These are phyloP conservation scores for Elachura formosa DNA, from an alignment of 2,113 vertebrate species.

Conservation along the genomic window DNA sequence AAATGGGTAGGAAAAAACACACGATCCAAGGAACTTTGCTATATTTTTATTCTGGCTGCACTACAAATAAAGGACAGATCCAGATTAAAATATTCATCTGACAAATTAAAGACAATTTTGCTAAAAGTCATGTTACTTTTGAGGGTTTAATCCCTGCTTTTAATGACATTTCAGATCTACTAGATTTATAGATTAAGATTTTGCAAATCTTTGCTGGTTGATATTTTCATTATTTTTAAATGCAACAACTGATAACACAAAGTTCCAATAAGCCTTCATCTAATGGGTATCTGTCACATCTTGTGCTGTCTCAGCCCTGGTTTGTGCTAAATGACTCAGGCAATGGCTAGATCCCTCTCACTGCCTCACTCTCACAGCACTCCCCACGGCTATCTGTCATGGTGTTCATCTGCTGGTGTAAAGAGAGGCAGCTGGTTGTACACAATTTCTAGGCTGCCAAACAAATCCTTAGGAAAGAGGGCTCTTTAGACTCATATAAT, in stretches of 20 bases:
- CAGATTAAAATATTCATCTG: neutral
- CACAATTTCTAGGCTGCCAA: neutral
- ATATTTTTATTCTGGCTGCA: neutral
- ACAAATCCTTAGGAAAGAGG: neutral
- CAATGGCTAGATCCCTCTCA: neutral
- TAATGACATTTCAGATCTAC: neutral
- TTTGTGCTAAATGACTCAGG: neutral
- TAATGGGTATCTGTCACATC: neutral
- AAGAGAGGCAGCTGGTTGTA: neutral
- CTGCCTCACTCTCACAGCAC: neutral
- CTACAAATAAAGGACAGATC: neutral
- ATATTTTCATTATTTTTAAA: neutral
- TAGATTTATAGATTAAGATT: neutral
- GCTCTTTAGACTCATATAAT: neutral
- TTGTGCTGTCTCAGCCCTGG: neutral
- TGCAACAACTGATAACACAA: neutral
- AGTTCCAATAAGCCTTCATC: neutral
- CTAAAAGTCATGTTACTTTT: neutral
- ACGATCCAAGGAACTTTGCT: neutral
- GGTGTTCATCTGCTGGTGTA: neutral
- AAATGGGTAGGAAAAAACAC: neutral
- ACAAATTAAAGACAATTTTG: neutral
- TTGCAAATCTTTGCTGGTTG: neutral
- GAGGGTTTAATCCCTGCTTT: neutral
- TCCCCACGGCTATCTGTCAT: neutral